Conservation (phyloP, 2,797 vertebrate genomes). For the Mycteria americana region DNA sequence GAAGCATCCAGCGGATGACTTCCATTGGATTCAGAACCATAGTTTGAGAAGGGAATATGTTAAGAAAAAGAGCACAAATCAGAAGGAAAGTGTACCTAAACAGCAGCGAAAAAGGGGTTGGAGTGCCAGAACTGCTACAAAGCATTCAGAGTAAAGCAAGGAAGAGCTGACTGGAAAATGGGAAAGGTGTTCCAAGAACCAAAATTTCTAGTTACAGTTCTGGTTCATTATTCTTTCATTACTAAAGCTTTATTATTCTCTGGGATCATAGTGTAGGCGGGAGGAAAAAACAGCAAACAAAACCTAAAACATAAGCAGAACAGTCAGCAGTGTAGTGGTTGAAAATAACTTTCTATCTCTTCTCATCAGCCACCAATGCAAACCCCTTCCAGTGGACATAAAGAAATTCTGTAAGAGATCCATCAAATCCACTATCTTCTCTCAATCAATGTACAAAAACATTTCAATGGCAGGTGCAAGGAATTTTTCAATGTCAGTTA, state of each 20-base stretch:
- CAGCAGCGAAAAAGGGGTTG: background rate
- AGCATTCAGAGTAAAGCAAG: background rate
- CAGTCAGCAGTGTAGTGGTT: background rate
- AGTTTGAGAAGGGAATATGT: background rate
- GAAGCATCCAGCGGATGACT: background rate
- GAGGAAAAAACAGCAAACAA: background rate
- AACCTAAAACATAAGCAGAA: background rate
- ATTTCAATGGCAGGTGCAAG: background rate
- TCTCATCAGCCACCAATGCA: background rate
- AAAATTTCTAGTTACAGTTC: background rate
- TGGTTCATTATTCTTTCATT: constrained; percentile 7
- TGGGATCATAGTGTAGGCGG: background rate
- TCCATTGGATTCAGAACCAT: background rate
- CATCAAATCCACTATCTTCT: background rate
- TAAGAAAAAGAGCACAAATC: background rate
- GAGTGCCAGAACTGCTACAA: background rate
- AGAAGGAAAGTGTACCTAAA: background rate
- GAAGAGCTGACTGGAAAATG: background rate
- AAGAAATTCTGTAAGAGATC: background rate
- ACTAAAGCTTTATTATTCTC: background rate
- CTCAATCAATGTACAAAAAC: background rate
- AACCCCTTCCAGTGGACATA: background rate
- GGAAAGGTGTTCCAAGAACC: background rate
- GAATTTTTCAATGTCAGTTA: background rate
- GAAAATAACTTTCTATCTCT: background rate